Base-by-base conservation (phyloP, 2,888 invertebrate species). In the Ditula angustiorana region DNA sequence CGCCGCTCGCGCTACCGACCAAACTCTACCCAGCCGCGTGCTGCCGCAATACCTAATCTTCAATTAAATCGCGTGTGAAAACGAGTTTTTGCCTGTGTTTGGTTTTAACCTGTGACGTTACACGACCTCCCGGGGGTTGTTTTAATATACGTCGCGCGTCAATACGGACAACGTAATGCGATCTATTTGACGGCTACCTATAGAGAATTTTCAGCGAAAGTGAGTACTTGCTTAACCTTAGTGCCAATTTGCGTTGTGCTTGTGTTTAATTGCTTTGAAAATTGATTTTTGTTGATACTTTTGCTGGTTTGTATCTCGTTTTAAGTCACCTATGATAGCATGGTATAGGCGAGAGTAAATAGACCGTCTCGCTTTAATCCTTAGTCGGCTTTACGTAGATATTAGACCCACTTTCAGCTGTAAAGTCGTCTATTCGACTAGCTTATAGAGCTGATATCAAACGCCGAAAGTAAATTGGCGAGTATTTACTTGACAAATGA, bases 61-160 rank as follows among this genome's bases (percentile, higher is more conserved):
- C 85, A 86, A 89, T 88, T 86, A 87, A 90, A 79, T 74, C 74
- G 75, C 69, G 78, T 72, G 80, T 80, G 79, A 69, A 75, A 74
- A 69, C 61, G 60, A 61, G 61, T 70, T 66, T 64, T 41, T 46
- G 46, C 53, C 68, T 68, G 76, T 79, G 82, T 79, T 74, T 76
- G 74, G 74, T 76, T 78, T 67, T 53, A 62, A 19, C 75, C 73
- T 75, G 82, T 81, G 80, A 80, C 80, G 75, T 77, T 71, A 70
- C 37, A 35, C n/a, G n/a, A n/a, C n/a, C 50, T 49, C 71, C 47
- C 69, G 67, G 64, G 61, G 61, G 66, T 71, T 74, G 75, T 69
- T 74, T 71, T 71, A 60, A 49, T 56, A 35, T 60, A 37, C 66
- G 66, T 69, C 67, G 67, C 74, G 71, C 78, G 74, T 77, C 80